phyloP scores from a whole-genome alignment of 2,888 invertebrate species.

The Tetramorium bicarinatum region DNA sequence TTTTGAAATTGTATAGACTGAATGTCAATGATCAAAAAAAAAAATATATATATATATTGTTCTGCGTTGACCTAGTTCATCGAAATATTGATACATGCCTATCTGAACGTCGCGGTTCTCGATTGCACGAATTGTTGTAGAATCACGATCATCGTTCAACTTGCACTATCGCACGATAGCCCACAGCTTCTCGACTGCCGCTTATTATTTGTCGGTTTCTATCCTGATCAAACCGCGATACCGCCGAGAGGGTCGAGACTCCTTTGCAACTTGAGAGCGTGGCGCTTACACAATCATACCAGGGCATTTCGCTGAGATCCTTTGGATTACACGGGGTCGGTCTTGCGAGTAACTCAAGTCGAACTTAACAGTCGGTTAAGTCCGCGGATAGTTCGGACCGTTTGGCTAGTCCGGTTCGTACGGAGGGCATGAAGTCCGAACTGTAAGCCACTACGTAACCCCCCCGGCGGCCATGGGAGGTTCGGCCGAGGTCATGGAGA shows the following conservation, averaged over 20 bases:
- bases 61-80: conserved; percentile 29
- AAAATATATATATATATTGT: conserved; percentile 5
- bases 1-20: conserved; percentile 36
- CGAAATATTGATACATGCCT: conserved; percentile 45
- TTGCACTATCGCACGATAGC: neutral
- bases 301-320: conserved; percentile 63
- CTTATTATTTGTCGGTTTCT: conserved; percentile 46
- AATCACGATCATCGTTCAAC: conserved; percentile 41
- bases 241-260: conserved; percentile 39
- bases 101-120: conserved; percentile 8
- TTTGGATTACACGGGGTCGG: conserved; percentile 69
- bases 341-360: conserved; percentile 79
- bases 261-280: conserved; percentile 56
- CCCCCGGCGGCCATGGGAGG: conserved; percentile 56
- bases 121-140: neutral
- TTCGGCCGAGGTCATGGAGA: conserved; percentile 76
- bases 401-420: conserved; percentile 71
- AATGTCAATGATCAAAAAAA: conserved; percentile 31
- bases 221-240: conserved; percentile 42
- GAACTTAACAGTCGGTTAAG: conserved; percentile 83
- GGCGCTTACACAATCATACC: conserved; percentile 50
- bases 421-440: conserved; percentile 71
- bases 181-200: neutral
- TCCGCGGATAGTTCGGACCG: conserved; percentile 74
- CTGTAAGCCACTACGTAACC: conserved; percentile 75